Evolutionary conservation across 2,888 invertebrate species (phyloP).

Genomic region (Eueremaeus valkanovi): DNA sequence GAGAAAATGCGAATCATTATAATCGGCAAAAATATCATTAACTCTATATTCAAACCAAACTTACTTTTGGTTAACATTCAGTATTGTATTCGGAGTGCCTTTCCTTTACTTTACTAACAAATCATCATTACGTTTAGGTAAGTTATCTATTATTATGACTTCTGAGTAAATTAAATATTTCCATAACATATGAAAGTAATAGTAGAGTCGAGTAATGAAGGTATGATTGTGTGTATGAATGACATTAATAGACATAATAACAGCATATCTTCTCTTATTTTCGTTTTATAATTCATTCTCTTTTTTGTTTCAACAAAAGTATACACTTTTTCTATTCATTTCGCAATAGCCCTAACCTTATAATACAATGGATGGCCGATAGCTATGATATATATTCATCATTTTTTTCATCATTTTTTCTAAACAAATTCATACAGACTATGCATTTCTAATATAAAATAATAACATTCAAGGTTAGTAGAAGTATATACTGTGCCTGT

Average conservation of each 20-base stretch:
- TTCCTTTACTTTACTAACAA: not conserved
- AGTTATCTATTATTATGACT: no score
- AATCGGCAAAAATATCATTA: not conserved
- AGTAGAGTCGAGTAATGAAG: no score
- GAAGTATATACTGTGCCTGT: no score
- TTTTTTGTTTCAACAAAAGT: no score
- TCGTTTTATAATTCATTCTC: no score
- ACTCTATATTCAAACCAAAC: not conserved
- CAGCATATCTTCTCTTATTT: no score
- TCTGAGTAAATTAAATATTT: no score
- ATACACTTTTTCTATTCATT: no score
- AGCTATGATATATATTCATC: not conserved
- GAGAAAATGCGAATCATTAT: not conserved
- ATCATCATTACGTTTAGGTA: slow-evolving; percentile 8
- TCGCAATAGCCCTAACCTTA: slow-evolving; percentile 6
- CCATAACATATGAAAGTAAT: no score
- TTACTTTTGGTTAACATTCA: slow-evolving; percentile 6
- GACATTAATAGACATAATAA: no score
- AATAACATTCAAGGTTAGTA: slow-evolving; percentile 12
- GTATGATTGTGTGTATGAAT: no score
- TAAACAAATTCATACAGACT: not conserved
- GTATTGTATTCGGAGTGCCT: not conserved
- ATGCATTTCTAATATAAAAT: not conserved
- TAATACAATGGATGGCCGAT: not conserved
- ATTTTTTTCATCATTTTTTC: not conserved